Evolutionary conservation across 2,888 invertebrate genomes (phyloP).

Genomic region (Bugulina stolonifera): DNA sequence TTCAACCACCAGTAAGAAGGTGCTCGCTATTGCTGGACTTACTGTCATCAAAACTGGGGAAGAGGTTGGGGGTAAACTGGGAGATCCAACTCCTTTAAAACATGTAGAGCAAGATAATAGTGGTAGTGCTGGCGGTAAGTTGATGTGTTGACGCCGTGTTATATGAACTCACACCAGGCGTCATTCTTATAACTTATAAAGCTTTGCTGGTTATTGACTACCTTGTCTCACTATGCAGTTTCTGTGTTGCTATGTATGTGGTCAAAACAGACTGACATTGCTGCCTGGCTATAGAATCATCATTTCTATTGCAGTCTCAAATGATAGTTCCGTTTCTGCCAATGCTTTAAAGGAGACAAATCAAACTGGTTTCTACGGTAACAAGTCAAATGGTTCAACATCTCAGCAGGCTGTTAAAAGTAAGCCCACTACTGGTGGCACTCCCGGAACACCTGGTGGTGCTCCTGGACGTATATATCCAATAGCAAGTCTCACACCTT

Average conservation of each 20-base stretch:
- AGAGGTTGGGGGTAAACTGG: conserved; percentile 69
- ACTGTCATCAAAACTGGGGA: conserved; percentile 67
- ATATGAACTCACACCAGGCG: too few relatives aligned
- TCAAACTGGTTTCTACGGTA: conserved; percentile 27
- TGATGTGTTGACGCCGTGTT: not conserved
- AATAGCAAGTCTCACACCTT: conserved; percentile 81
- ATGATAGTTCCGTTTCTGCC: too few relatives aligned
- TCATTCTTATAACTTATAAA: too few relatives aligned
- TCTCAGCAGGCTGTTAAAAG: not conserved
- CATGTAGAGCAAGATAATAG: too few relatives aligned
- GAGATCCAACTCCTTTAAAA: conserved; percentile 63
- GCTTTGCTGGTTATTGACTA: too few relatives aligned
- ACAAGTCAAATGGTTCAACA: not conserved
- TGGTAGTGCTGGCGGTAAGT: not conserved
- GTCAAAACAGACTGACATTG: too few relatives aligned
- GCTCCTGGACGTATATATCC: conserved; percentile 59
- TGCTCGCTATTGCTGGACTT: conserved; percentile 61
- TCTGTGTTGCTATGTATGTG: too few relatives aligned
- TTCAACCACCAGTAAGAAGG: conserved; percentile 60
- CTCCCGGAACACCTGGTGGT: conserved; percentile 32
- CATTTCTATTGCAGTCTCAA: too few relatives aligned
- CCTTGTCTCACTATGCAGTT: too few relatives aligned
- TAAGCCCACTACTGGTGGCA: conserved; percentile 6
- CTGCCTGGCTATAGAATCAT: too few relatives aligned
- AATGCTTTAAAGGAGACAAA: not conserved